These are phyloP conservation scores for Heliconius congener DNA, from an alignment of 1,140 invertebrate genomes.

Conservation along the genomic window DNA sequence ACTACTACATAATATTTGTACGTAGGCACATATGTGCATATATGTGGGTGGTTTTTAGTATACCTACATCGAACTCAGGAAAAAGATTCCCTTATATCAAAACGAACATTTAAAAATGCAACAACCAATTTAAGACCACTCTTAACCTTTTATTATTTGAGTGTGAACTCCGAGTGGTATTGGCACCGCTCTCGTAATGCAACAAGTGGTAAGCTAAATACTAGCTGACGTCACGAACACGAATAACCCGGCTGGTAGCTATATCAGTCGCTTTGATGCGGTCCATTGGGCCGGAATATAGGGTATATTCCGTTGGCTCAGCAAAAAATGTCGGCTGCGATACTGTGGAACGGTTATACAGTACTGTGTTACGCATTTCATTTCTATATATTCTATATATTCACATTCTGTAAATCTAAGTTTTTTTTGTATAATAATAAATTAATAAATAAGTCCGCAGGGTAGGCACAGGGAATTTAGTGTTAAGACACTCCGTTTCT, in stretches of 20 bases:
- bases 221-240: constrained; percentile 41
- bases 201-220: constrained; percentile 25
- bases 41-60: no score
- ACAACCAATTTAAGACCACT: neutral
- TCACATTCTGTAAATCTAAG: no score
- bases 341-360: constrained; percentile 23
- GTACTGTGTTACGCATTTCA: neutral
- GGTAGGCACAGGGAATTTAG: no score
- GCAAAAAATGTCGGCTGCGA: constrained; percentile 38
- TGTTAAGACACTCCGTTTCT: no score
- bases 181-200: constrained; percentile 26
- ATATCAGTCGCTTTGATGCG: constrained; percentile 49
- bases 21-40: no score
- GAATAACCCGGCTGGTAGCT: constrained; percentile 35
- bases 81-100: neutral
- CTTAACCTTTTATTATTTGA: neutral
- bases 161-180: neutral
- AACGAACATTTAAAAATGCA: neutral
- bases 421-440: no score
- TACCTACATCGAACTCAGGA: no score
- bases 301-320: constrained; percentile 33
- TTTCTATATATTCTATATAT: neutral
- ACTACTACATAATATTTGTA: no score
- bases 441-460: no score
- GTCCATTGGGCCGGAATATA: constrained; percentile 45